Evolutionary conservation across 2,797 vertebrate species (phyloP).

Genomic region (Acanthurus lineatus): DNA sequence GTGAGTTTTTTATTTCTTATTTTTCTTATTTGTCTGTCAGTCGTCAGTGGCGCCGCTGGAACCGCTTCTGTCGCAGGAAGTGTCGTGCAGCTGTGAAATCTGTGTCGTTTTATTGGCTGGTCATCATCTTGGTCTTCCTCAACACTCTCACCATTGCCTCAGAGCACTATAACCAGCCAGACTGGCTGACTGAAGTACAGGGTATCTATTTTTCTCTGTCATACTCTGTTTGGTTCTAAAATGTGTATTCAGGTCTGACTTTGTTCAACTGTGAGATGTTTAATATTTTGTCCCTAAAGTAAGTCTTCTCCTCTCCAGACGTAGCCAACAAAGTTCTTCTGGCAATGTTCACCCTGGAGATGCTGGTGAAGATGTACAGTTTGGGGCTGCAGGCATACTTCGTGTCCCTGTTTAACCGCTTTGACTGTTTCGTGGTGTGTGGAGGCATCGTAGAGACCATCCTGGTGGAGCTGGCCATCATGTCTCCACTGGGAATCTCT

Average conservation of each 20-base stretch:
- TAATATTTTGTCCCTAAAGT: not conserved
- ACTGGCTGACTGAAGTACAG: slow-evolving; percentile 96
- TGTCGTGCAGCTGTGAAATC: slow-evolving; percentile 97
- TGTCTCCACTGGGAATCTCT: slow-evolving; percentile 97
- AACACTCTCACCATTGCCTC: slow-evolving; percentile 99
- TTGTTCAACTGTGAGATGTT: not conserved
- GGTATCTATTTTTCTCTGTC: slow-evolving; percentile 80
- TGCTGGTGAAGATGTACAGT: slow-evolving; percentile 99
- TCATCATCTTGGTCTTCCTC: slow-evolving; percentile 98
- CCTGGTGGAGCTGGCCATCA: slow-evolving; percentile 95
- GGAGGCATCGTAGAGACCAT: slow-evolving; percentile 97
- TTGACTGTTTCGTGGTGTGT: slow-evolving; percentile 98
- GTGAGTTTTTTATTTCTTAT: not conserved
- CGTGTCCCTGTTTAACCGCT: slow-evolving; percentile 98
- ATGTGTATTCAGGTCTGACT: not conserved
- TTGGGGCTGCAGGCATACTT: slow-evolving; percentile 98
- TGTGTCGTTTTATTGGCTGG: slow-evolving; percentile 97
- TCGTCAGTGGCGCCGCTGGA: slow-evolving; percentile 97
- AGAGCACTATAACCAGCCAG: slow-evolving; percentile 96
- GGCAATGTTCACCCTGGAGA: slow-evolving; percentile 97
- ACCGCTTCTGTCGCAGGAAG: slow-evolving; percentile 94
- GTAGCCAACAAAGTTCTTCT: slow-evolving; percentile 97
- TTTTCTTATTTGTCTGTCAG: slow-evolving; percentile 74
- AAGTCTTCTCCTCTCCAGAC: slow-evolving; percentile 80
- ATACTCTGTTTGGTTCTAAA: not conserved